Evolutionary conservation across 2,797 vertebrate genomes (phyloP).

Genomic region (Graptemys geographica): DNA sequence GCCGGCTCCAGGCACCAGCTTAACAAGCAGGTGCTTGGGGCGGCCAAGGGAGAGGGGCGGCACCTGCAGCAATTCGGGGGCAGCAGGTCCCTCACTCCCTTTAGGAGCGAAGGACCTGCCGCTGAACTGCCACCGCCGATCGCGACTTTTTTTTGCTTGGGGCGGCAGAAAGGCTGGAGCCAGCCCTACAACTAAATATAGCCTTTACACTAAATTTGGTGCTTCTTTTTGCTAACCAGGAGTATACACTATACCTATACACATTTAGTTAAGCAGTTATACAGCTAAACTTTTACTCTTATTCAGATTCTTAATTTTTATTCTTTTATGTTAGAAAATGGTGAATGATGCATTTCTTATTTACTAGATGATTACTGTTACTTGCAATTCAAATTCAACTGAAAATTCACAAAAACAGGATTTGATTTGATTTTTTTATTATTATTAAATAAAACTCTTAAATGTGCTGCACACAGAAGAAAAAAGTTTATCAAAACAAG

Average conservation of each 20-base stretch:
- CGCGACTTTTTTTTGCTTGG: no score
- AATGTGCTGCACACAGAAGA: neutral
- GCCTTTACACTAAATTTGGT: neutral
- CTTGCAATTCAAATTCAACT: neutral
- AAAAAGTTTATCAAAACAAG: neutral
- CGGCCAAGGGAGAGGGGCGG: no score
- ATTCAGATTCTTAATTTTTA: neutral
- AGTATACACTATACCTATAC: neutral
- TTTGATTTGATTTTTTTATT: neutral
- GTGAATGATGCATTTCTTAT: neutral
- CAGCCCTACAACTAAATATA: neutral
- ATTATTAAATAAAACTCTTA: neutral
- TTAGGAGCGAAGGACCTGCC: no score
- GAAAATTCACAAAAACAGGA: neutral
- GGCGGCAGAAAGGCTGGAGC: no score
- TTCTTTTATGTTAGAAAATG: neutral
- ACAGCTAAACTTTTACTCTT: neutral
- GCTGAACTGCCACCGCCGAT: no score
- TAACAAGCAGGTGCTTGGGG: no score
- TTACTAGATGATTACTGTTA: neutral
- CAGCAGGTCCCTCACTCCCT: no score
- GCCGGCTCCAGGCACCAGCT: no score
- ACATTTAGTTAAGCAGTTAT: neutral
- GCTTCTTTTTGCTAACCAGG: neutral
- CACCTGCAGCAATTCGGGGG: no score